A percentile compares a stretch with the other conserved stretches of the same genome.
These are phyloP conservation scores for Clarias pachynema DNA, from an alignment of 2,797 vertebrate genomes.

Conservation along the genomic window DNA sequence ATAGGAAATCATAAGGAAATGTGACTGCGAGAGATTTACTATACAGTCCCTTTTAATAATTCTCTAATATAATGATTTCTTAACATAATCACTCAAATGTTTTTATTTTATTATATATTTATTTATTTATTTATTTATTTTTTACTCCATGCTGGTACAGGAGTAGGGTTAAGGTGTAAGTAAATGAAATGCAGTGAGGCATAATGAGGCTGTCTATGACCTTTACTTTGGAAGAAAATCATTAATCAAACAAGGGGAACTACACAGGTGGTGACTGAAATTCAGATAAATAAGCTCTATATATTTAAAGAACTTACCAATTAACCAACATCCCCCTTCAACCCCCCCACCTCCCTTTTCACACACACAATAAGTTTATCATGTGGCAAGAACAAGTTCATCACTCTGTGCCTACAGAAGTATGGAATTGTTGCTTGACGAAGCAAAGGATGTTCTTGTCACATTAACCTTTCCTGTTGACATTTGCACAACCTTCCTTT, in stretches of 20 bases:
- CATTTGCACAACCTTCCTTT: not conserved
- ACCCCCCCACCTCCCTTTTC: no score
- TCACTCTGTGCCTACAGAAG: not conserved
- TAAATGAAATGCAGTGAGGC: not conserved
- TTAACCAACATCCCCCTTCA: not conserved
- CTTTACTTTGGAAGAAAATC: not conserved
- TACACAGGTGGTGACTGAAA: no score
- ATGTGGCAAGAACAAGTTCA: not conserved
- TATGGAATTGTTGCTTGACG: not conserved
- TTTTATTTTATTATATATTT: not conserved
- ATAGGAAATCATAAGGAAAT: not conserved
- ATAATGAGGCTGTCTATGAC: not conserved
- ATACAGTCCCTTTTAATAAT: not conserved
- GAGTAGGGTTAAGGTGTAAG: not conserved
- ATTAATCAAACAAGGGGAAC: not conserved
- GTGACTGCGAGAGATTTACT: not conserved
- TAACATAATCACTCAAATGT: not conserved
- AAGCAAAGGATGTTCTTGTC: not conserved
- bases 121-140: no score
- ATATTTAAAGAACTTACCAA: not conserved
- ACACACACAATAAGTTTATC: not conserved
- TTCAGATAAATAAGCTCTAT: not conserved
- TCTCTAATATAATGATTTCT: not conserved
- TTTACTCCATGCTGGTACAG: not conserved
- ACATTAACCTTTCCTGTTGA: not conserved